Evolutionary conservation across 2,888 invertebrate genomes (phyloP).

Genomic region (Caenorhabditis sp.): DNA sequence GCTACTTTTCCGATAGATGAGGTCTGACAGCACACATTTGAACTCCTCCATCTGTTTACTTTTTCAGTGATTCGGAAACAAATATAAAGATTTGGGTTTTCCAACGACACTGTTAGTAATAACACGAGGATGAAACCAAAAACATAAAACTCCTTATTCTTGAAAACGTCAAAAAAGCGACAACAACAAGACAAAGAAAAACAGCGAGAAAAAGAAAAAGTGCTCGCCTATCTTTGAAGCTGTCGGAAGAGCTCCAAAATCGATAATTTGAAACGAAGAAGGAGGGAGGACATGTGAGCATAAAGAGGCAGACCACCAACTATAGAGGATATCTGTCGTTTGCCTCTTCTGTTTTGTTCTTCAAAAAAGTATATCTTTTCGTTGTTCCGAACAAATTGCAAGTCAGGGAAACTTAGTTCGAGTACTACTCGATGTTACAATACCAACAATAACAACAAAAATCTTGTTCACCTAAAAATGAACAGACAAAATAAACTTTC

Average conservation of each 20-base stretch:
- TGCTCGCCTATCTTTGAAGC: background rate
- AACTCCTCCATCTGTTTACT: too few relatives aligned
- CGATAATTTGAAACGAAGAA: background rate
- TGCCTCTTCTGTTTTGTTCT: conserved; percentile 1
- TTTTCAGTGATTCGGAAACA: too few relatives aligned
- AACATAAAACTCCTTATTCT: background rate
- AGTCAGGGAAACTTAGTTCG: too few relatives aligned
- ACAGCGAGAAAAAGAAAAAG: conserved; percentile 4
- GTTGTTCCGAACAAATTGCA: conserved; percentile 11
- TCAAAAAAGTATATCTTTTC: background rate
- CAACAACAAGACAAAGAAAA: background rate
- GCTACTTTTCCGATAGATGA: too few relatives aligned
- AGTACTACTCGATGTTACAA: too few relatives aligned
- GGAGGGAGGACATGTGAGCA: conserved; percentile 5
- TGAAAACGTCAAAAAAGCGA: background rate
- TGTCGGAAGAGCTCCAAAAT: background rate
- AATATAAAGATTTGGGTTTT: too few relatives aligned
- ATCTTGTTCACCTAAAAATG: too few relatives aligned
- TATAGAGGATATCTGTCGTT: background rate
- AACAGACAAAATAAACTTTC: conserved; percentile 11
- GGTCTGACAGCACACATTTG: too few relatives aligned
- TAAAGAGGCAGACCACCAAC: background rate
- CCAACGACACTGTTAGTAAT: too few relatives aligned
- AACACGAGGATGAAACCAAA: background rate
- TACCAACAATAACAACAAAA: too few relatives aligned